These are phyloP conservation scores for Phania funesta DNA, from an alignment of 2,888 invertebrate genomes.

Conservation along the genomic window DNA sequence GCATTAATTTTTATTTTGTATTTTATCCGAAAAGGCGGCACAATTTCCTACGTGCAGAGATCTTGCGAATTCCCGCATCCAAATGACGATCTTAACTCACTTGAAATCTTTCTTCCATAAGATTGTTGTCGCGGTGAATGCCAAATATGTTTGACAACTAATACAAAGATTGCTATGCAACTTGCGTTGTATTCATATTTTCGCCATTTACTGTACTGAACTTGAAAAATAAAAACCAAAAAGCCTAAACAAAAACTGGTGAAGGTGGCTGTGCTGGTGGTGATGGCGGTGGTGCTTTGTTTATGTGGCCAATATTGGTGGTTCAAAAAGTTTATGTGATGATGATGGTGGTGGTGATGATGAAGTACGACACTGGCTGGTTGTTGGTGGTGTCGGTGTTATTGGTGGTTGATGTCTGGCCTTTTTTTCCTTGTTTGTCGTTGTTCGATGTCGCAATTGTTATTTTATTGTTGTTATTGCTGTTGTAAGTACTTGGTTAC, in stretches of 20 bases:
- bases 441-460: slow-evolving; percentile 49
- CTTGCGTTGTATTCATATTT: not conserved
- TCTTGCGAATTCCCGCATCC: too few species aligned
- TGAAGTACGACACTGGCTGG: not conserved
- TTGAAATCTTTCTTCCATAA: too few species aligned
- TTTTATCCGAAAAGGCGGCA: too few species aligned
- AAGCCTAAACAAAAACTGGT: slow-evolving; percentile 70
- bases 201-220: slow-evolving; percentile 6
- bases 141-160: too few species aligned
- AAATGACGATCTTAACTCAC: too few species aligned
- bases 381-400: slow-evolving; percentile 23
- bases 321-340: slow-evolving; percentile 60
- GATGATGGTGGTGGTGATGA: slow-evolving; percentile 45
- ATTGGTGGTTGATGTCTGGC: slow-evolving; percentile 64
- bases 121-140: too few species aligned
- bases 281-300: slow-evolving; percentile 58
- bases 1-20: too few species aligned
- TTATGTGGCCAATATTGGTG: slow-evolving; percentile 64
- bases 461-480: slow-evolving; percentile 46
- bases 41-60: too few species aligned
- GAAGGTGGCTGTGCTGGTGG: slow-evolving; percentile 51
- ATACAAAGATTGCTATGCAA: too few species aligned
- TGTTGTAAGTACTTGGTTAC: slow-evolving; percentile 39
- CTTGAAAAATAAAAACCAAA: slow-evolving; percentile 65
- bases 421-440: slow-evolving; percentile 16